Evolutionary conservation across 30 jellyfish, hydroid and myxozoan species (phyloP), one percentile per base, ranked within the genome.

Genomic region (Aurelia sp.): DNA sequence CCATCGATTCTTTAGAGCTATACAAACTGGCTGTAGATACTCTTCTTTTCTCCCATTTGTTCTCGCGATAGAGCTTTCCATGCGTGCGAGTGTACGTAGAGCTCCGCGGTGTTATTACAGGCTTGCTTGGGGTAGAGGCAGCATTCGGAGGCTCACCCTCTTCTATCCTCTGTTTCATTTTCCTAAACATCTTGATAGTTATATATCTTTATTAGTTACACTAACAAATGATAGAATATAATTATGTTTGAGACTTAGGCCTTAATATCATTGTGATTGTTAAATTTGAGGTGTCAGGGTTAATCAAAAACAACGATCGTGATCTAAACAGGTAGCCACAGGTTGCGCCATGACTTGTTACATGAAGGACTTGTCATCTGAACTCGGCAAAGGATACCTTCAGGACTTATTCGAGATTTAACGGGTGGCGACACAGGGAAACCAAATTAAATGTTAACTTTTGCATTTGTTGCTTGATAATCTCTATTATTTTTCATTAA

Each of bases 1-100:
- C 97, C 79, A 95, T 71, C 17, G 99, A 95, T 30, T 95, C 99
- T 21, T 97, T 78, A 13, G 99, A 95, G 76, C 99, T 95, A 84
- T 90, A 90, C 71, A 95, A 52, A 61, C 99, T 95, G 47, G 97
- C 96, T 38, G 88, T 81, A 27, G 97, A 91, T 38, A 72, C 76
- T 22, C 97, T 77, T 48, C 98, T 64, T 76, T 85, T 90, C 81
- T 95, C 98, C 99, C 99, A 95, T 81, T 95, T 95, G 63, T 95
- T 95, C 72, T 95, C 99, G 18, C 88, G 91, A 58, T 70, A 30
- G 3, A 85, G 91, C 33, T 74, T 68, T n/a, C 84, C 83, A 61
- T 85, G 89, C 69, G 55, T 69, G 7, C 86, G 87, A 16, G 20
- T 68, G 58, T 69, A 60, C 0, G 31, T 67, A 5, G 91, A 67